A percentile compares a stretch with the other conserved stretches of the same genome.
Conservation (phyloP, 2,113 vertebrate species). For the Chloebia gouldiae region DNA sequence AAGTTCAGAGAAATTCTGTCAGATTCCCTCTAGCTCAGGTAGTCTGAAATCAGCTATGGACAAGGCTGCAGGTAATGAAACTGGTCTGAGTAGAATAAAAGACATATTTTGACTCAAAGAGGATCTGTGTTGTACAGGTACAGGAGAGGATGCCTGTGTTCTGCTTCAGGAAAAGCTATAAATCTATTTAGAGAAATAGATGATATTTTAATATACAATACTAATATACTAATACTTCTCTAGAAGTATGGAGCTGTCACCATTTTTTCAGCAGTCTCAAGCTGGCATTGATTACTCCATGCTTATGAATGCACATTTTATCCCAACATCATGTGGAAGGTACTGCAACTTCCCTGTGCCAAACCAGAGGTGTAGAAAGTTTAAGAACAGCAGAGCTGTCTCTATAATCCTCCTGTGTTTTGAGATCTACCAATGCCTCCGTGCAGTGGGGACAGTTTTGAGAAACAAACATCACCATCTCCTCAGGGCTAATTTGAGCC, state of each 20-base stretch:
- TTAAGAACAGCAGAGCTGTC: neutral
- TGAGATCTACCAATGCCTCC: neutral
- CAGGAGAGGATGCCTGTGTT: neutral
- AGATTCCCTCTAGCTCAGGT: neutral
- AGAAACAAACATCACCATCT: neutral
- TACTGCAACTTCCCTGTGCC: neutral
- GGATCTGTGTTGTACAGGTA: neutral
- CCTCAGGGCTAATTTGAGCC: neutral
- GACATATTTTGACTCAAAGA: neutral
- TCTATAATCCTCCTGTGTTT: neutral
- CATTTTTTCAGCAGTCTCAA: neutral
- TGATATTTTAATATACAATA: neutral
- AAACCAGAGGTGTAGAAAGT: neutral
- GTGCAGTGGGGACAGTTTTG: neutral
- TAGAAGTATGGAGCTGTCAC: neutral
- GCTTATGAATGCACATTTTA: neutral
- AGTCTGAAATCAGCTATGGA: neutral
- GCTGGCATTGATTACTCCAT: neutral
- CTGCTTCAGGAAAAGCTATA: neutral
- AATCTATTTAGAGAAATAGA: neutral
- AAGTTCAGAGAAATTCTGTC: neutral
- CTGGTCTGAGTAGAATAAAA: neutral
- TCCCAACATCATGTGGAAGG: neutral
- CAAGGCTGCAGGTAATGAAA: neutral
- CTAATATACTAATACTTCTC: neutral